Percentiles rank a stretch among this genome's conserved stretches.
Conservation (phyloP, 2,888 invertebrate species). For the Drosophila antonietae region DNA sequence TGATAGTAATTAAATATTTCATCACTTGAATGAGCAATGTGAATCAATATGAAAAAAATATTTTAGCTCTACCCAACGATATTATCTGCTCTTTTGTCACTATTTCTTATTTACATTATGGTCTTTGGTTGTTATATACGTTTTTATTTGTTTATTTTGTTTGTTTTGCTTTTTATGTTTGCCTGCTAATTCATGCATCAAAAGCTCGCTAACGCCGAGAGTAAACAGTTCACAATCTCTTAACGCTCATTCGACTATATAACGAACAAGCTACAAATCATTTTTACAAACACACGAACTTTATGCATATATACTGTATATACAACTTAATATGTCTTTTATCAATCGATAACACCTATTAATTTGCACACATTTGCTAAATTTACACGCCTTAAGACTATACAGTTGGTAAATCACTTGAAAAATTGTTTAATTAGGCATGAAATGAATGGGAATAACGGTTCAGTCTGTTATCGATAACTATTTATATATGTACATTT, state of each 20-base stretch:
- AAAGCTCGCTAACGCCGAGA: constrained; percentile 25
- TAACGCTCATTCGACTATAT: constrained; percentile 11
- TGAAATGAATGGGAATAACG: constrained; percentile 24
- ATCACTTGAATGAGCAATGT: background rate
- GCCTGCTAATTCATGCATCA: constrained; percentile 31
- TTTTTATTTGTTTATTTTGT: constrained; percentile 10
- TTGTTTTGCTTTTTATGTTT: constrained; percentile 43
- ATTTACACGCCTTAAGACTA: constrained; percentile 14
- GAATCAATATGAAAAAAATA: too few species aligned
- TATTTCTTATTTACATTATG: background rate
- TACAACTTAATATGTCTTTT: background rate
- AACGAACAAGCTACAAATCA: constrained; percentile 1
- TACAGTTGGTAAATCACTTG: constrained; percentile 4
- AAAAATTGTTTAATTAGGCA: constrained; percentile 15
- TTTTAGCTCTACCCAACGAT: background rate
- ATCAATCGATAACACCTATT: constrained; percentile 3
- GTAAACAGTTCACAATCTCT: constrained; percentile 4
- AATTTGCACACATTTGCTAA: constrained; percentile 21
- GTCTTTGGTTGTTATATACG: constrained; percentile 23
- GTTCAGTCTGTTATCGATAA: background rate
- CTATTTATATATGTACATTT: background rate
- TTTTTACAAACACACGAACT: background rate
- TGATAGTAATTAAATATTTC: background rate
- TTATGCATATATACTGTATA: background rate
- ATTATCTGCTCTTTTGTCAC: constrained; percentile 10